phyloP scores from a whole-genome alignment of 2,797 vertebrate species.

The Pantherophis vulpinus region DNA sequence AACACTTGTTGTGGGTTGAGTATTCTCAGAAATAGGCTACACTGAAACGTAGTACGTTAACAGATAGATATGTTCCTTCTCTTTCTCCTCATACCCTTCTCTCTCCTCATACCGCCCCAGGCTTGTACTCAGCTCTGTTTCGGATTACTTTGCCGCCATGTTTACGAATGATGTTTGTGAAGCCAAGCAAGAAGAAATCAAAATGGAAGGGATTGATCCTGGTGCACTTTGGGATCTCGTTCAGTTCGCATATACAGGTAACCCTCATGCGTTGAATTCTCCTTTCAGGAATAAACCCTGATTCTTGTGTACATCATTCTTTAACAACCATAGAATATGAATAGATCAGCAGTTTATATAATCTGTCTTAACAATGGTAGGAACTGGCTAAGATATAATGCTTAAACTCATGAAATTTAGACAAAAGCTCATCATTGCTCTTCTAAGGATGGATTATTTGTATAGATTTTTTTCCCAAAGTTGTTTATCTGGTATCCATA shows the following conservation, averaged over 20 bases:
- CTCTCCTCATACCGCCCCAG: constrained; percentile 54
- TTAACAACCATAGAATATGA: background rate
- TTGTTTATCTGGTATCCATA: background rate
- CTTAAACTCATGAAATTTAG: background rate
- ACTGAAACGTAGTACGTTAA: background rate
- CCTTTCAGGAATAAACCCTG: background rate
- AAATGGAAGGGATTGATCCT: constrained; percentile 81
- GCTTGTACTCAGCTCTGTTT: constrained; percentile 79
- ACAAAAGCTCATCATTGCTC: background rate
- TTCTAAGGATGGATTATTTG: background rate
- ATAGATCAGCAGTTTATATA: background rate
- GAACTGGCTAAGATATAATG: background rate
- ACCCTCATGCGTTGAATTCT: constrained; percentile 28
- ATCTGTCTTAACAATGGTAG: background rate
- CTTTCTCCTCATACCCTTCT: constrained; percentile 16
- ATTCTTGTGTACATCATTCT: background rate
- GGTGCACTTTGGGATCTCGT: constrained; percentile 80
- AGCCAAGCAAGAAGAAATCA: constrained; percentile 81
- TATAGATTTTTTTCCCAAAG: background rate
- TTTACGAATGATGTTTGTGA: constrained; percentile 81
- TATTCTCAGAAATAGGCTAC: background rate
- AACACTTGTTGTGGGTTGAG: background rate
- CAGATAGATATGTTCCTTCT: background rate
- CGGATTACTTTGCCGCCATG: constrained; percentile 81
- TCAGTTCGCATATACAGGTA: constrained; percentile 82